These are phyloP conservation scores for Anastrepha ludens DNA, from an alignment of 1,140 invertebrate genomes.

Conservation along the genomic window DNA sequence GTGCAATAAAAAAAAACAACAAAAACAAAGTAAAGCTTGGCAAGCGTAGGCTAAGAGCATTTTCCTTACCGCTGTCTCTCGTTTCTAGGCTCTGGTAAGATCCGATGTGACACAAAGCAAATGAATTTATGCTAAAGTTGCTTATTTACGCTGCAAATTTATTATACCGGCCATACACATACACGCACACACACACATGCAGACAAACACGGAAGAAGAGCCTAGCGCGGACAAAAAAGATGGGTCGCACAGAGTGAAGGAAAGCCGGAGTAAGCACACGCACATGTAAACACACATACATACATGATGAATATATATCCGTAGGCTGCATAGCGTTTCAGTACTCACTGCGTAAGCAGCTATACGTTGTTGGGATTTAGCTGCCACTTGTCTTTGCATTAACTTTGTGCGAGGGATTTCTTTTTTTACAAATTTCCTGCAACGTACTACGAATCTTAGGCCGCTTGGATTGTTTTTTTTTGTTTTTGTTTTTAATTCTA, in stretches of 20 bases:
- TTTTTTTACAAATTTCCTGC: neutral
- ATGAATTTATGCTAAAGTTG: conserved; percentile 48
- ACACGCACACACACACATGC: neutral
- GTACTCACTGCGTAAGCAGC: neutral
- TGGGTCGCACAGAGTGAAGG: neutral
- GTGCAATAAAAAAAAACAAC: neutral
- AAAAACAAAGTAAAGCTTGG: neutral
- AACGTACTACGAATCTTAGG: neutral
- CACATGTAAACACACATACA: too few relatives aligned
- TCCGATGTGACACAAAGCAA: conserved; percentile 32
- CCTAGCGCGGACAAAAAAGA: neutral
- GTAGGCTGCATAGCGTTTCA: neutral
- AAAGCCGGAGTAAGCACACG: neutral
- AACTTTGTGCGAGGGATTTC: neutral
- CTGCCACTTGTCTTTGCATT: conserved; percentile 47
- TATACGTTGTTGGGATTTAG: neutral
- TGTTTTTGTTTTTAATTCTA: neutral
- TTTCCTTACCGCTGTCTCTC: neutral
- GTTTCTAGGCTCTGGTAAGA: neutral
- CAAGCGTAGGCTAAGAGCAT: neutral
- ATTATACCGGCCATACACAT: neutral
- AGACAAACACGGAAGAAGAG: neutral
- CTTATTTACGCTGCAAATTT: conserved; percentile 41
- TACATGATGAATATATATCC: too few relatives aligned
- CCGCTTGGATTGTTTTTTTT: neutral